These are phyloP conservation scores for Aleiodes testaceus DNA, from an alignment of 2,888 invertebrate genomes.

Conservation along the genomic window DNA sequence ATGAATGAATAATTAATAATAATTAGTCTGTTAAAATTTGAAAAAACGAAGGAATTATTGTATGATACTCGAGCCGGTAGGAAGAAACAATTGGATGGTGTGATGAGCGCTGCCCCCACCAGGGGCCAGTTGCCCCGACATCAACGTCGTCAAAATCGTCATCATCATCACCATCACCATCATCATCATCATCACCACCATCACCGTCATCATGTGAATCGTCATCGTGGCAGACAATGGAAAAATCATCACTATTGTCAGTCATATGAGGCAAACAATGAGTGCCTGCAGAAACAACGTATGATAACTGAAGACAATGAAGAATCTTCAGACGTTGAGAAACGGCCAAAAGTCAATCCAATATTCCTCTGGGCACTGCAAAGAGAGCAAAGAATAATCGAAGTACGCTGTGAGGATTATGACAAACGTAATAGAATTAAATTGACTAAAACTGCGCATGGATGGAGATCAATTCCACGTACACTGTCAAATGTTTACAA, in stretches of 20 bases:
- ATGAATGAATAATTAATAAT: background rate
- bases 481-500: slow-evolving; percentile 76
- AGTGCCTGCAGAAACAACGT: slow-evolving; percentile 41
- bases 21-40: background rate
- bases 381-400: slow-evolving; percentile 85
- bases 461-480: slow-evolving; percentile 88
- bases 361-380: slow-evolving; percentile 91
- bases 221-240: slow-evolving; percentile 11
- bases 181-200: slow-evolving; percentile 58
- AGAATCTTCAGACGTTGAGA: slow-evolving; percentile 69
- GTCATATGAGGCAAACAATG: slow-evolving; percentile 5
- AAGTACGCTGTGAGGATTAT: slow-evolving; percentile 91
- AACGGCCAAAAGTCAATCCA: slow-evolving; percentile 82
- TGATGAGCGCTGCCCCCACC: slow-evolving; percentile 72
- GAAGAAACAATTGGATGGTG: slow-evolving; percentile 68
- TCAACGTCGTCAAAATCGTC: slow-evolving; percentile 67
- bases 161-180: slow-evolving; percentile 60
- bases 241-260: slow-evolving; percentile 3
- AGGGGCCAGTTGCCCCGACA: slow-evolving; percentile 71
- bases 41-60: background rate
- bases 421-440: slow-evolving; percentile 89
- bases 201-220: slow-evolving; percentile 40
- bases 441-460: slow-evolving; percentile 85
- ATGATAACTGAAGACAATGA: slow-evolving; percentile 51
- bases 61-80: slow-evolving; percentile 46